These are phyloP conservation scores for Nothoprocta perdicaria DNA, from an alignment of 2,113 vertebrate species.

Conservation along the genomic window DNA sequence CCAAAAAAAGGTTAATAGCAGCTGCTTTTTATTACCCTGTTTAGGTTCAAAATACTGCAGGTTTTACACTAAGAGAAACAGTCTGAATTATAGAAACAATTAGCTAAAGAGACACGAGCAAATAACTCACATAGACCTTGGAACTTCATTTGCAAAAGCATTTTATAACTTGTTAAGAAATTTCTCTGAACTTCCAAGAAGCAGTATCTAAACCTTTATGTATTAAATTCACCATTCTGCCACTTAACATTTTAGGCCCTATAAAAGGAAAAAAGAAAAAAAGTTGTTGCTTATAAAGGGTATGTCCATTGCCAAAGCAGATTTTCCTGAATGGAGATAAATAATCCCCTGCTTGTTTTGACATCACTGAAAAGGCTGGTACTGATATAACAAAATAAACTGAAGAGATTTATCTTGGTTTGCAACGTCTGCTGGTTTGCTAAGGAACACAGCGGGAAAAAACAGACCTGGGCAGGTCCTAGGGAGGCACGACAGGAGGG, in stretches of 20 bases:
- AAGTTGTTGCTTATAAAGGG: neutral
- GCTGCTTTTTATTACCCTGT: neutral
- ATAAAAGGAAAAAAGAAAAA: no score
- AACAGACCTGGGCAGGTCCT: fast-evolving
- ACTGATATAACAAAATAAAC: neutral
- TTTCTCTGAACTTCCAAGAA: neutral
- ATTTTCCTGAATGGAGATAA: neutral
- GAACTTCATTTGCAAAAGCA: neutral
- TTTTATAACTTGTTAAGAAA: neutral
- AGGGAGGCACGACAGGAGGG: fast-evolving
- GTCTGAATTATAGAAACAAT: neutral
- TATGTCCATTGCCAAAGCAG: neutral
- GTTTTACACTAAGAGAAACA: neutral
- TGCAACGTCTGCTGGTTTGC: neutral
- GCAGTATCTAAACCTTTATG: neutral
- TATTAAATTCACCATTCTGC: neutral
- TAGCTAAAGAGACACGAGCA: neutral
- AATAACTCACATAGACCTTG: neutral
- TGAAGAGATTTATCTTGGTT: neutral
- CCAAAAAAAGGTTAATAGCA: neutral
- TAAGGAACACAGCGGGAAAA: neutral
- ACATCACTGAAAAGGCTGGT: neutral
- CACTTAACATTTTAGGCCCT: neutral
- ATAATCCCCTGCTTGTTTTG: neutral
- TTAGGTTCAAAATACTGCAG: neutral